Evolutionary conservation across 2,888 invertebrate species (phyloP).

Genomic region (Tuta absoluta): DNA sequence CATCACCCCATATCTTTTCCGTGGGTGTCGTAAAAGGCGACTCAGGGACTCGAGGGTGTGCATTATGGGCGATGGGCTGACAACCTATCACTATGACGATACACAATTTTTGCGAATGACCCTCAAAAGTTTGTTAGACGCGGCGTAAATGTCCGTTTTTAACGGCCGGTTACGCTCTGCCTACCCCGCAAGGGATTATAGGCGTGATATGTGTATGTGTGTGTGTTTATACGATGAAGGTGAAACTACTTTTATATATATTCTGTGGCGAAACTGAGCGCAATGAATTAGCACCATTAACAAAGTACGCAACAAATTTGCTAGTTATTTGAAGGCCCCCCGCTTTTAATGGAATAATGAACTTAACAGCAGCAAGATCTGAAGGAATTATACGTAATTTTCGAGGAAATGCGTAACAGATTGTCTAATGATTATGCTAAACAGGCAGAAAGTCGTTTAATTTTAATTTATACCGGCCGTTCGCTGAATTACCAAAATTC

Average conservation of each 20-base stretch:
- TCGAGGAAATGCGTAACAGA: background rate
- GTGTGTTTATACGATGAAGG: background rate
- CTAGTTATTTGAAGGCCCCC: conserved; percentile 1
- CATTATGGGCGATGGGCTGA: too few species aligned
- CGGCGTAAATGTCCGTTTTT: too few species aligned
- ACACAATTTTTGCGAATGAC: too few species aligned
- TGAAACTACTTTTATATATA: background rate
- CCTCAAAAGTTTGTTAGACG: too few species aligned
- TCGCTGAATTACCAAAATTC: too few species aligned
- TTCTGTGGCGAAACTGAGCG: background rate
- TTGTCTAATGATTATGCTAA: background rate
- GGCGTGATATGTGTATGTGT: too few species aligned
- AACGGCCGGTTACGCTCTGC: too few species aligned
- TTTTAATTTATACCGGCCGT: background rate
- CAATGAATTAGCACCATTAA: conserved; percentile 28
- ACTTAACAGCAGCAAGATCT: conserved; percentile 13
- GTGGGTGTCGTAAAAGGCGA: too few species aligned
- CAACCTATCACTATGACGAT: too few species aligned
- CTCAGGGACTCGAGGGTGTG: too few species aligned
- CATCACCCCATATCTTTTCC: too few species aligned
- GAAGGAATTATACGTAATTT: conserved; percentile 17
- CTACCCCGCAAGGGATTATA: too few species aligned
- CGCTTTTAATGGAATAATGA: conserved; percentile 20
- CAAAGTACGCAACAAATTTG: conserved; percentile 22
- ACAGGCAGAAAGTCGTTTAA: background rate